phyloP scores from a whole-genome alignment of 2,113 vertebrate genomes.

The Halichoerus grypus region DNA sequence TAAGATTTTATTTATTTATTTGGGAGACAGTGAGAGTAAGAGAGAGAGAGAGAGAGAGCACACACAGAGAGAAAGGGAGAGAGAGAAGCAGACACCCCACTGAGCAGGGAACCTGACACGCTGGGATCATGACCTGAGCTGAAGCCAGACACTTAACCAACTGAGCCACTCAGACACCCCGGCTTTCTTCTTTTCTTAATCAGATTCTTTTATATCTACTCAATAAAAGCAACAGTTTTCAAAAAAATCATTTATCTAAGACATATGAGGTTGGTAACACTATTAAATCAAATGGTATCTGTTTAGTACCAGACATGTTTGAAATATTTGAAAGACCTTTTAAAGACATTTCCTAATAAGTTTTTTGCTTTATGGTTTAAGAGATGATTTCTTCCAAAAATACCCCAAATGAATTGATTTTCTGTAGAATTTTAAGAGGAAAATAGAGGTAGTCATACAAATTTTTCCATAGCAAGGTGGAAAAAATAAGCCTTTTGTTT shows the following conservation, averaged over 20 bases:
- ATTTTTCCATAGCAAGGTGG: background rate
- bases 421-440: background rate
- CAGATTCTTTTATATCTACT: background rate
- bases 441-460: background rate
- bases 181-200: background rate
- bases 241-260: background rate
- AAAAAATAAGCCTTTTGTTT: background rate
- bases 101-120: too few relatives aligned
- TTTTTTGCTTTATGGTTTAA: background rate
- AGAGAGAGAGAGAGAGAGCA: too few relatives aligned
- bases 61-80: too few relatives aligned
- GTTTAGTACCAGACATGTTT: background rate
- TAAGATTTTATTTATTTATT: too few relatives aligned
- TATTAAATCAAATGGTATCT: slow-evolving; percentile 1
- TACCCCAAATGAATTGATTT: background rate
- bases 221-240: background rate
- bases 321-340: background rate
- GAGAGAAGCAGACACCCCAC: too few relatives aligned
- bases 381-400: background rate
- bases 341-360: background rate
- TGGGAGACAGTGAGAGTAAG: too few relatives aligned
- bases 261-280: background rate
- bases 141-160: too few relatives aligned
- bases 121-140: too few relatives aligned
- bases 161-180: background rate